A percentile compares a stretch with the other conserved stretches of the same genome.
phyloP scores from a whole-genome alignment of 1,140 invertebrate species.

The Nephila pilipes region DNA sequence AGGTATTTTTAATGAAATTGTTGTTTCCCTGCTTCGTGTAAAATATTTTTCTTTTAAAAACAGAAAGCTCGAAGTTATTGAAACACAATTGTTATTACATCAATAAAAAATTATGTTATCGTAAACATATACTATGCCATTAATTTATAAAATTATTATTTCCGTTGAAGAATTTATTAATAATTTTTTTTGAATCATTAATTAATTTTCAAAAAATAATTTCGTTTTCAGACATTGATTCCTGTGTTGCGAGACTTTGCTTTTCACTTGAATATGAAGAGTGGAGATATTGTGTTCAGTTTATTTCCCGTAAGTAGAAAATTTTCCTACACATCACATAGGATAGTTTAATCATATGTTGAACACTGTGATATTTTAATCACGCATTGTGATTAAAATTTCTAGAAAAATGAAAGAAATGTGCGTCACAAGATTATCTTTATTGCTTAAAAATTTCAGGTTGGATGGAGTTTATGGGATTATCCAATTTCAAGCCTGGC shows the following conservation, averaged over 20 bases:
- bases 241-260: slow-evolving; percentile 62
- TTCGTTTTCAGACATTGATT: slow-evolving; percentile 45
- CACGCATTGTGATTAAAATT: no score
- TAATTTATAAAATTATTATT: no score
- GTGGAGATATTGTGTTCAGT: slow-evolving; percentile 32
- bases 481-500: slow-evolving; percentile 19
- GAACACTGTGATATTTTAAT: no score
- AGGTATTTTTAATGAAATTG: background rate
- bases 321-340: background rate
- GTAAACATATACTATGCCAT: background rate
- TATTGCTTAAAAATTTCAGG: background rate
- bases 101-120: background rate
- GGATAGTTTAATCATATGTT: no score
- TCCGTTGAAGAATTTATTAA: no score
- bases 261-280: slow-evolving; percentile 62
- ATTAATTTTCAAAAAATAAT: no score
- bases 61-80: background rate
- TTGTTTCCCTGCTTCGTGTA: background rate
- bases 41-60: background rate
- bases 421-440: no score
- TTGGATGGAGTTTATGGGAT: slow-evolving; percentile 72
- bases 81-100: background rate
- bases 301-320: slow-evolving; percentile 57
- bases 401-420: no score
- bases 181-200: no score